These are phyloP conservation scores for Diarsia mendica DNA, from an alignment of 2,888 invertebrate species.

Conservation along the genomic window DNA sequence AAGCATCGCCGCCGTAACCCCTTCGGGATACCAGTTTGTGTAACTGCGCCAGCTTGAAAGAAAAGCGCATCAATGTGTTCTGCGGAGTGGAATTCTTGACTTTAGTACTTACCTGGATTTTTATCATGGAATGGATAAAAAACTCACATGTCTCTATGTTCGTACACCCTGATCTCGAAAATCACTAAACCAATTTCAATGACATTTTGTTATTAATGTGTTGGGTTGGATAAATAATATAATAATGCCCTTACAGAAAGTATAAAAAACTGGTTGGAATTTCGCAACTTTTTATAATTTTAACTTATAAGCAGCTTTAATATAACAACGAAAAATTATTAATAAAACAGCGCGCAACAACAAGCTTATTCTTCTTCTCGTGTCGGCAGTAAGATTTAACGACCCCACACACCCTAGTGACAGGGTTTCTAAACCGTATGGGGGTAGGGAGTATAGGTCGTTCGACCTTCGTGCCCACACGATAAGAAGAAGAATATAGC, in stretches of 20 bases:
- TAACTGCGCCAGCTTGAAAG: constrained; percentile 10
- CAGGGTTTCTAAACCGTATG: too few species aligned
- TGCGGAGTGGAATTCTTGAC: neutral
- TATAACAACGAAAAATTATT: neutral
- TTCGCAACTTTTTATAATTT: neutral
- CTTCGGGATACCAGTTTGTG: constrained; percentile 28
- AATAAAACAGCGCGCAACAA: neutral
- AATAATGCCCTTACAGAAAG: too few species aligned
- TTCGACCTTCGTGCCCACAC: too few species aligned
- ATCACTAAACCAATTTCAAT: neutral
- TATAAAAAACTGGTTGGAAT: neutral
- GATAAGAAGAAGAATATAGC: neutral
- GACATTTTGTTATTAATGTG: neutral
- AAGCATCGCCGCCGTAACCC: constrained; percentile 39
- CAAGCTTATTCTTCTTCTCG: too few species aligned
- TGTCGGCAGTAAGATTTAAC: too few species aligned
- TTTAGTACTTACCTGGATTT: neutral
- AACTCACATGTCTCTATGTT: too few species aligned
- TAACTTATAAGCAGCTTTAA: neutral
- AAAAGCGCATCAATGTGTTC: constrained; percentile 5
- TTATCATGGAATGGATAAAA: neutral
- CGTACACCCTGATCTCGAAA: too few species aligned
- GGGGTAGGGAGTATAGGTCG: too few species aligned
- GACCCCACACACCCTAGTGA: too few species aligned
- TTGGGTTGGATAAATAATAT: neutral